A percentile compares a stretch with the other conserved stretches of the same genome.
Conservation (phyloP, 2,888 invertebrate species). For the Caenorhabditis afra region DNA sequence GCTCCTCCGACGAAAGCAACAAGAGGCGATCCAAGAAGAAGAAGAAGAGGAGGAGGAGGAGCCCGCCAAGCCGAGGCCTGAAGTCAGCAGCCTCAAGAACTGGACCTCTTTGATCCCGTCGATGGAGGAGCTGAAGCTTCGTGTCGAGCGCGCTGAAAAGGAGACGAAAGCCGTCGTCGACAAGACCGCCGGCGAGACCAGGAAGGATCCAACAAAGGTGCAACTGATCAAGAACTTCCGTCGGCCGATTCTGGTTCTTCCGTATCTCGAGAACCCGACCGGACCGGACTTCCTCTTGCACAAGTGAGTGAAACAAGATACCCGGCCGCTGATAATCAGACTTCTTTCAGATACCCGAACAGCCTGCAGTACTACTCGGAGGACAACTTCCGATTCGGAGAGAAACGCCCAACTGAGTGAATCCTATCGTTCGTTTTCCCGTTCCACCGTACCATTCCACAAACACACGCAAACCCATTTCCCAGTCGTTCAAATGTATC, state of each 20-base stretch:
- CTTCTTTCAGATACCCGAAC: constrained; percentile 63
- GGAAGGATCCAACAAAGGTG: constrained; percentile 56
- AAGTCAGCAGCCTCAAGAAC: constrained; percentile 48
- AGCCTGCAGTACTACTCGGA: constrained; percentile 69
- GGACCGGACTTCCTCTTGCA: constrained; percentile 72
- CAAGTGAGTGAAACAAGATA: constrained; percentile 56
- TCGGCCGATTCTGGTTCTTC: constrained; percentile 67
- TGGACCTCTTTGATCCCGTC: constrained; percentile 70
- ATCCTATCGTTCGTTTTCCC: neutral
- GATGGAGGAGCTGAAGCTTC: constrained; percentile 60
- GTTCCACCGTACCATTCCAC: neutral
- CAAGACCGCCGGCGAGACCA: constrained; percentile 27
- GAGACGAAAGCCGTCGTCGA: constrained; percentile 38
- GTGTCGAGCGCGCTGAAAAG: constrained; percentile 51
- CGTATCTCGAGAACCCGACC: constrained; percentile 68
- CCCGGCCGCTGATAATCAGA: neutral
- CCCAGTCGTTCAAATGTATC: constrained; percentile 37
- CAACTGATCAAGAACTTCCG: constrained; percentile 57
- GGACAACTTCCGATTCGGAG: constrained; percentile 66
- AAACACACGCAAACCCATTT: constrained; percentile 18
- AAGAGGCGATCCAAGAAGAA: constrained; percentile 9
- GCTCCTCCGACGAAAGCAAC: neutral
- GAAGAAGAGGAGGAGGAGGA: constrained; percentile 25
- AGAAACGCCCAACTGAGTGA: constrained; percentile 42
- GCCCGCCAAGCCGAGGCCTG: constrained; percentile 27